A percentile compares a stretch with the other conserved stretches of the same genome.
Conservation (phyloP, 2,113 vertebrate genomes). For the Bubo scandiacus region DNA sequence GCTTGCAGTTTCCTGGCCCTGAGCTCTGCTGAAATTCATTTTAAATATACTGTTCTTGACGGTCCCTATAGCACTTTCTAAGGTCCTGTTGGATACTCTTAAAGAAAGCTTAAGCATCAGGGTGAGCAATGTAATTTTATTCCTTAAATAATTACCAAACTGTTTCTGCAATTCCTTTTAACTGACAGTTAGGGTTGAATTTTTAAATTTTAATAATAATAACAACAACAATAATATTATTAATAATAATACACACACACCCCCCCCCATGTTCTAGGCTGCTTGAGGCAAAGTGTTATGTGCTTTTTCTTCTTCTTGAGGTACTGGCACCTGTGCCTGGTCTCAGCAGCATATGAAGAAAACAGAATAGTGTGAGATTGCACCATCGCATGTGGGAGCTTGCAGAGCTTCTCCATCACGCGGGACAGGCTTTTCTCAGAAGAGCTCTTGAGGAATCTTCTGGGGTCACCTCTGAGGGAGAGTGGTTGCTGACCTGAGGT, state of each 20-base stretch:
- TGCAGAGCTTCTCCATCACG: not conserved
- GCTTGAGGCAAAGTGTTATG: not conserved
- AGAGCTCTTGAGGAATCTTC: not conserved
- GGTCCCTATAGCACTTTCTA: not conserved
- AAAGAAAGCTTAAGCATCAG: not conserved
- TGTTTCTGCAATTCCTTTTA: not conserved
- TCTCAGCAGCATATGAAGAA: not conserved
- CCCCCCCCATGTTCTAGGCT: not conserved
- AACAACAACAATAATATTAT: not conserved
- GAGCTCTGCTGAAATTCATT: not conserved
- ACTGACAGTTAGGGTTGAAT: not conserved
- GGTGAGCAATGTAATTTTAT: not conserved
- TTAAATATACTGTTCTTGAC: not conserved
- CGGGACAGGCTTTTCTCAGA: not conserved
- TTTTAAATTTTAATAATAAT: not conserved
- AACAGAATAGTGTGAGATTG: not conserved
- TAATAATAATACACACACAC: no score
- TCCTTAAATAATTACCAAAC: slow-evolving; percentile 6
- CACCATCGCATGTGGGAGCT: not conserved
- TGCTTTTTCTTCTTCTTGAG: not conserved
- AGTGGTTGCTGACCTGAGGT: not conserved
- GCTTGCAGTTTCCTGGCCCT: not conserved
- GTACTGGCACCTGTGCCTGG: not conserved
- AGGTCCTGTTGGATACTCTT: not conserved
- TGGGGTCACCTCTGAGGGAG: not conserved